phyloP scores from a whole-genome alignment of 1,140 invertebrate genomes.

The Colletes gigas region DNA sequence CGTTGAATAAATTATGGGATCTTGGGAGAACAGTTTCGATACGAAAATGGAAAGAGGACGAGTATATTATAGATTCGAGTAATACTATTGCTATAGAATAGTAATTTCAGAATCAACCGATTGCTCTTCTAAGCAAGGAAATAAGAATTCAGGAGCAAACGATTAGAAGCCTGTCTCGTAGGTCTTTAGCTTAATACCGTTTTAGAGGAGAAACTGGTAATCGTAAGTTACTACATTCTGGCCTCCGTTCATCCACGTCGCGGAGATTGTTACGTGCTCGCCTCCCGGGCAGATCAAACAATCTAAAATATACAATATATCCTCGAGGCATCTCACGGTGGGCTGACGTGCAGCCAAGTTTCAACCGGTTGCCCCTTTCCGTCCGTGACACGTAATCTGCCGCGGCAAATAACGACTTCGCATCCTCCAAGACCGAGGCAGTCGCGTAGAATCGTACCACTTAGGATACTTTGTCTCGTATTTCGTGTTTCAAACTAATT shows the following conservation, averaged over 20 bases:
- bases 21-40: no score
- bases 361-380: background rate
- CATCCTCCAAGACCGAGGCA: background rate
- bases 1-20: no score
- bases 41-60: no score
- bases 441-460: no score
- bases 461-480: no score
- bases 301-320: slow-evolving; percentile 7
- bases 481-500: no score
- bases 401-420: slow-evolving; percentile 6
- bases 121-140: no score
- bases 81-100: no score
- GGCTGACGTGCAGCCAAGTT: background rate
- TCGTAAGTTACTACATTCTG: slow-evolving; percentile 27
- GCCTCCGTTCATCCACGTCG: background rate
- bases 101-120: no score
- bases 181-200: background rate
- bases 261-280: background rate
- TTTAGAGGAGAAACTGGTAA: background rate
- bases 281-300: slow-evolving; percentile 22
- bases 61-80: no score
- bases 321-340: background rate
- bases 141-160: no score
- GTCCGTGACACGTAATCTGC: background rate
- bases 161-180: no score